A percentile compares a stretch with the other conserved stretches of the same genome.
phyloP scores from a whole-genome alignment of 37 sponge, comb jelly and placozoan genomes.

The Agelas oroides region DNA sequence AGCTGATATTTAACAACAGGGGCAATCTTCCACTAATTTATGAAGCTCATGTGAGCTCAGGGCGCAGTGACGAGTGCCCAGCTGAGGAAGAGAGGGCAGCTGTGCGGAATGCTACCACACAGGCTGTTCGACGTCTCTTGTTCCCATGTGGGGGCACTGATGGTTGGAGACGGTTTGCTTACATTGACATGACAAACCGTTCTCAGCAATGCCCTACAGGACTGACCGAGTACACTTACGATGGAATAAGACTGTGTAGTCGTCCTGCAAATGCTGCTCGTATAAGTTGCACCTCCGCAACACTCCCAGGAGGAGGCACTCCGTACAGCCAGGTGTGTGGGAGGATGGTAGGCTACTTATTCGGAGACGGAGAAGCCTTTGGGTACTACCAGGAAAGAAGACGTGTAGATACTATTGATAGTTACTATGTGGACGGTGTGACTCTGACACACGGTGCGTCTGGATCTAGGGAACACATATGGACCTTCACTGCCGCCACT shows the following conservation, averaged over 20 bases:
- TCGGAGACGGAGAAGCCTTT: not conserved
- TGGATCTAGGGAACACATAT: constrained; percentile 12
- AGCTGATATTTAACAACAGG: too few species aligned
- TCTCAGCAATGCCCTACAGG: not conserved
- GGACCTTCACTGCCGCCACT: constrained; percentile 8
- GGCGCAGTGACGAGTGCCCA: too few species aligned
- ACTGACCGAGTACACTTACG: not conserved
- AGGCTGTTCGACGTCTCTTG: too few species aligned
- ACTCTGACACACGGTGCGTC: constrained; percentile 14
- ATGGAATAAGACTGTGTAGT: constrained; percentile 5
- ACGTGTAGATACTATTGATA: not conserved
- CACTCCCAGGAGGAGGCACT: not conserved
- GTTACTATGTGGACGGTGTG: constrained; percentile 1
- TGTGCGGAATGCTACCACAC: too few species aligned
- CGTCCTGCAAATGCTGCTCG: not conserved
- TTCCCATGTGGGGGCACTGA: not conserved
- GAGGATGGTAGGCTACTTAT: constrained; percentile 2
- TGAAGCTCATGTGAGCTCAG: too few species aligned
- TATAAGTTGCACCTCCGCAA: constrained; percentile 7
- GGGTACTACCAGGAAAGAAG: not conserved
- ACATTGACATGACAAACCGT: constrained; percentile 17
- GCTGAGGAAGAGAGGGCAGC: too few species aligned
- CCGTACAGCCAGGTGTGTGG: constrained; percentile 25
- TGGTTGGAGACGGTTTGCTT: constrained; percentile 2
- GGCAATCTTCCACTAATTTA: too few species aligned